Conservation (phyloP, 2,888 invertebrate species). For the Athripsodes cinereus region DNA sequence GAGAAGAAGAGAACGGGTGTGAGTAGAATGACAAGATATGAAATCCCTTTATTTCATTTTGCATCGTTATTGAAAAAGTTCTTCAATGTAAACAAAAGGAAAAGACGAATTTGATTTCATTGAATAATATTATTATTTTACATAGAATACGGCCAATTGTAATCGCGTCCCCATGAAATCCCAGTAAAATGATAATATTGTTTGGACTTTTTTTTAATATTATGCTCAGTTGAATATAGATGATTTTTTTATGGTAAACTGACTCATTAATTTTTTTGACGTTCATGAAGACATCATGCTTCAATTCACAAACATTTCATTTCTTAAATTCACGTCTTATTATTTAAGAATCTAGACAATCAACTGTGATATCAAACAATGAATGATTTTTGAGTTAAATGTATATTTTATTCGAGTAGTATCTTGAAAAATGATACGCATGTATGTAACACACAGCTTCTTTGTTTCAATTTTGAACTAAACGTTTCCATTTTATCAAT, state of each 20-base stretch:
- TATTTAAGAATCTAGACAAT: too few relatives aligned
- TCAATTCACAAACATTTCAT: too few relatives aligned
- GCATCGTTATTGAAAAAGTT: slow-evolving; percentile 1
- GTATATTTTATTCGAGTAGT: too few relatives aligned
- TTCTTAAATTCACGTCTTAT: too few relatives aligned
- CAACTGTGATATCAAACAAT: too few relatives aligned
- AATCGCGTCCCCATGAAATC: background rate
- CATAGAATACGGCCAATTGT: background rate
- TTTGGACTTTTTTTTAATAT: background rate
- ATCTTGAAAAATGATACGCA: too few relatives aligned
- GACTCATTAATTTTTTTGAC: too few relatives aligned
- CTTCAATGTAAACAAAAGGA: slow-evolving; percentile 1
- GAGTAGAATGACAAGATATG: background rate
- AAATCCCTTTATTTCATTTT: background rate
- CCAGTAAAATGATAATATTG: background rate
- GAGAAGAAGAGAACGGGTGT: background rate
- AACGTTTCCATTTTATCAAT: too few relatives aligned
- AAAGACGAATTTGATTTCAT: background rate
- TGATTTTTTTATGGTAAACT: background rate
- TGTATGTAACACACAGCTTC: too few relatives aligned
- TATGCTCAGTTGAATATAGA: background rate
- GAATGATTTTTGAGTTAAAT: too few relatives aligned
- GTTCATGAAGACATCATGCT: too few relatives aligned
- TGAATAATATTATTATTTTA: background rate
- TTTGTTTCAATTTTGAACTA: too few relatives aligned